phyloP scores from a whole-genome alignment of 2,113 vertebrate genomes.

The Myxocyprinus asiaticus region DNA sequence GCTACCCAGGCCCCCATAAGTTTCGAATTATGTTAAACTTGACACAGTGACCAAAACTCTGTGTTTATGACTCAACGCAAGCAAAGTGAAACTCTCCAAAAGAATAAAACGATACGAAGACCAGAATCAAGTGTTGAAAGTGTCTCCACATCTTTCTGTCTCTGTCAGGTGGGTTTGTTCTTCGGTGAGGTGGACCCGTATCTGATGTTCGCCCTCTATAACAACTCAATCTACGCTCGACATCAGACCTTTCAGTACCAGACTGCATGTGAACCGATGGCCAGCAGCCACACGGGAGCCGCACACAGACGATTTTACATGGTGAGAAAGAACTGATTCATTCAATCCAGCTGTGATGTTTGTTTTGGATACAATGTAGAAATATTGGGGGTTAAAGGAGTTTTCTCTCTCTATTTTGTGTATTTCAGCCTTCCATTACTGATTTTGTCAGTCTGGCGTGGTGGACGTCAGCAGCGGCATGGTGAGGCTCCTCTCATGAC shows the following conservation, averaged over 20 bases:
- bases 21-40: no score
- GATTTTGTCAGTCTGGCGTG: constrained; percentile 93
- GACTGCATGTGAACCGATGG: constrained; percentile 86
- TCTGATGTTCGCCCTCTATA: constrained; percentile 95
- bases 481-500: constrained; percentile 74
- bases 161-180: constrained; percentile 89
- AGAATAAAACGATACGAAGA: no score
- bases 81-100: no score
- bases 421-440: constrained; percentile 86
- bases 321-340: constrained; percentile 71
- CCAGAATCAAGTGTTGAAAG: no score
- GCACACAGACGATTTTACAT: constrained; percentile 86
- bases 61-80: no score
- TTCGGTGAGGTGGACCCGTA: constrained; percentile 94
- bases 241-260: constrained; percentile 93
- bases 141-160: background rate
- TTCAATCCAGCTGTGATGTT: no score
- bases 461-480: constrained; percentile 94
- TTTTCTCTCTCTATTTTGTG: background rate
- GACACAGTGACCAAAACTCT: no score
- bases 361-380: no score
- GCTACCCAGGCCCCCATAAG: no score
- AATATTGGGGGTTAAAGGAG: background rate
- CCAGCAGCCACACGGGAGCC: constrained; percentile 89
- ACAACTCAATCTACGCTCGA: constrained; percentile 90